Evolutionary conservation across 2,888 invertebrate species (phyloP), one percentile per base, ranked within the genome.

Genomic region (Proisotoma minuta): DNA sequence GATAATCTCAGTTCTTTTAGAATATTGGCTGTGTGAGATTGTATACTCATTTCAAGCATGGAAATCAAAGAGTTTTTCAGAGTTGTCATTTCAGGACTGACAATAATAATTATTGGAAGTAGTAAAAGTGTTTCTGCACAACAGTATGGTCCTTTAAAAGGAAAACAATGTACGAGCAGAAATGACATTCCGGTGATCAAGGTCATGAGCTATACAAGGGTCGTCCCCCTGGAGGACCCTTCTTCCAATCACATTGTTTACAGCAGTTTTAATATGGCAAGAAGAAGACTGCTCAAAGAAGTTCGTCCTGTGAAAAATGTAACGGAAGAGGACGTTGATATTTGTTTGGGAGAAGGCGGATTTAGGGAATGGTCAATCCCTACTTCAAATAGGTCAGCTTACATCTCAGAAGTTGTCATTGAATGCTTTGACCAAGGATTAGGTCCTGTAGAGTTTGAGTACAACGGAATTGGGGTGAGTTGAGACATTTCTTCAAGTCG

Each of bases 381-480:
- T 8, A 50, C 58, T 27, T 63, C 63, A 10, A 69, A 69, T 54
- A 61, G 57, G 10, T 63, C 68, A 18, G 52, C 61, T 18, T 58
- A 40, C 20, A 62, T 69, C 22, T 63, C 62, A 1, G 62, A 69
- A 59, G 63, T 69, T 22, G 60, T 66, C n/a, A 64, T 69, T 27
- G 69, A 69, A 43, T 69, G 69, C 20, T 63, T 62, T 26, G 65
- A 66, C 39, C 62, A 66, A 20, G 69, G 66, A 4, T 56, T 62
- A 39, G 69, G 69, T 10, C 64, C 66, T 15, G 64, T 69, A 18
- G 64, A 65, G 20, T 69, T 63, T 61, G 69, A 66, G 22, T 69
- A 69, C 40, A 64, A 61, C 52, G 69, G 69, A 28, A 59, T 69
- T 40, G 69, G 69, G 34, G 69, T 69, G 62, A 58, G 52, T 34